These are phyloP conservation scores for Pegea sp. DNA, from an alignment of 23 tunicate genomes.

Conservation along the genomic window DNA sequence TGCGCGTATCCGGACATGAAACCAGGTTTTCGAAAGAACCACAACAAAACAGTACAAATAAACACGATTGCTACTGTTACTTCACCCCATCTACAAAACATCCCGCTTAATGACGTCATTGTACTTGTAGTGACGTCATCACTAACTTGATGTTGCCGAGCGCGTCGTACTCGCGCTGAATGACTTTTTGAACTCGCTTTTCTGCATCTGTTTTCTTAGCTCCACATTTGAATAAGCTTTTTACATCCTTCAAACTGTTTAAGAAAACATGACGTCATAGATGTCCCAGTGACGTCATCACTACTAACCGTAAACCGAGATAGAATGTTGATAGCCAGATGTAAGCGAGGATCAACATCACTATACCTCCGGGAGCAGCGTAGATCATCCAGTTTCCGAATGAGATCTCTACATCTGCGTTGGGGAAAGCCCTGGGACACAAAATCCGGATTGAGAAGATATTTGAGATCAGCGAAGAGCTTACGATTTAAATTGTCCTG, in stretches of 20 bases:
- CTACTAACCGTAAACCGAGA: conserved; percentile 32
- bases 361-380: conserved; percentile 11
- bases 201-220: conserved; percentile 4
- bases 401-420: conserved; percentile 16
- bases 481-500: conserved; percentile 44
- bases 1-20: conserved; percentile 56
- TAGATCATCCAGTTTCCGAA: conserved; percentile 41
- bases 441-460: neutral
- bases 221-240: too few species aligned
- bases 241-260: neutral
- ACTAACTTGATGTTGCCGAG: conserved; percentile 30
- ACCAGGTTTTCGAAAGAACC: conserved; percentile 79
- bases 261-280: neutral
- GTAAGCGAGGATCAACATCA: conserved; percentile 18
- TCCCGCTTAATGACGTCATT: neutral
- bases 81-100: conserved; percentile 35
- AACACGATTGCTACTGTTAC: conserved; percentile 22
- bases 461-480: neutral
- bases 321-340: conserved; percentile 22
- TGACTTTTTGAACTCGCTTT: conserved; percentile 5
- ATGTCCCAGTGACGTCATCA: neutral
- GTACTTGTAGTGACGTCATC: neutral
- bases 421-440: conserved; percentile 36
- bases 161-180: conserved; percentile 7
- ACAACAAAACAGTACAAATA: conserved; percentile 13